Conservation (phyloP, 2,888 invertebrate species). For the Bellardia pandia region DNA sequence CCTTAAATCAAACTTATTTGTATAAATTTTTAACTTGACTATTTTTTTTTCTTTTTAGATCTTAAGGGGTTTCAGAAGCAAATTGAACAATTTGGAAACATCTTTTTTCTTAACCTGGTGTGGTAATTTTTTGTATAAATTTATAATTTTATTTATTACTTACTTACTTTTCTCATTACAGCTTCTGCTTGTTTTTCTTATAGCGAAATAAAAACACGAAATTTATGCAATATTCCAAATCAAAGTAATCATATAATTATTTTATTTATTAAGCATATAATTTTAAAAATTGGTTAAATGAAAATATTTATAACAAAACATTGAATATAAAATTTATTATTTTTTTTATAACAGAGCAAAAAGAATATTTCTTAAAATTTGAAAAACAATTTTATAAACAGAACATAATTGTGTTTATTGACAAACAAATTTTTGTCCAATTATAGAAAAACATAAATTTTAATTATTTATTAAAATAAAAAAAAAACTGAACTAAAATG, state of each 20-base stretch:
- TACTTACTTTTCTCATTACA: slow-evolving; percentile 33
- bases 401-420: background rate
- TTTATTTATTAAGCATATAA: slow-evolving; percentile 63
- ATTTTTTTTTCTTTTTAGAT: background rate
- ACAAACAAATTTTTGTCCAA: background rate
- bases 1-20: no score
- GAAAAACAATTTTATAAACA: background rate
- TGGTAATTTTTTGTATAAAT: background rate
- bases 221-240: slow-evolving; percentile 54
- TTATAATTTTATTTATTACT: background rate
- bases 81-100: no score
- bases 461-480: slow-evolving; percentile 5
- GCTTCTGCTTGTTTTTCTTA: background rate
- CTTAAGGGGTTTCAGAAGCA: no score
- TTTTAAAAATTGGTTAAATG: slow-evolving; percentile 46
- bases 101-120: no score
- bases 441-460: slow-evolving; percentile 28
- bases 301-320: slow-evolving; percentile 41
- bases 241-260: slow-evolving; percentile 48
- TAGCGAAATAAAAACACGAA: slow-evolving; percentile 28
- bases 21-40: no score
- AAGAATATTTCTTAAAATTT: slow-evolving; percentile 4
- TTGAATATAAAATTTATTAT: slow-evolving; percentile 25
- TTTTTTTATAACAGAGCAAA: background rate
- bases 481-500: slow-evolving; percentile 2